Percentiles rank a stretch among this genome's conserved stretches.
phyloP scores from a whole-genome alignment of 1,140 invertebrate genomes.

The Sweltsa coloradensis region DNA sequence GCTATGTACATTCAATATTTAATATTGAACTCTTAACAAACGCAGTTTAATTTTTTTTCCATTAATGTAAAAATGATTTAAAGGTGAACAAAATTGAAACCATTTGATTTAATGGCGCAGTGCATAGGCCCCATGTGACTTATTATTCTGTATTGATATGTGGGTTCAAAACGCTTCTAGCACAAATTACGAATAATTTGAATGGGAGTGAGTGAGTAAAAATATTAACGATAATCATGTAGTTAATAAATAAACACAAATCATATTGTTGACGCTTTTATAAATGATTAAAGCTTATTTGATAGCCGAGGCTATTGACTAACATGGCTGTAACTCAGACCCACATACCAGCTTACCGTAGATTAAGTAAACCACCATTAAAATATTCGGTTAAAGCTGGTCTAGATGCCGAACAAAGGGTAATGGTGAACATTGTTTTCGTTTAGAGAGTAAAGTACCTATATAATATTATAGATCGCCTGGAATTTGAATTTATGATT shows the following conservation, averaged over 20 bases:
- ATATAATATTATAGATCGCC: slow-evolving; percentile 5
- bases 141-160: too few species aligned
- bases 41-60: too few species aligned
- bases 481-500: too few species aligned
- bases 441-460: slow-evolving; percentile 4
- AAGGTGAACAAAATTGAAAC: too few species aligned
- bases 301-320: neutral
- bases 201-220: too few species aligned
- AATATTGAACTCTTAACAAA: too few species aligned
- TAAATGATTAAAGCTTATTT: neutral
- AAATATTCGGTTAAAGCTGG: slow-evolving; percentile 9
- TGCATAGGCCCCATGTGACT: too few species aligned
- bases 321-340: neutral
- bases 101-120: too few species aligned
- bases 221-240: slow-evolving; percentile 6
- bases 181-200: too few species aligned
- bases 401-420: slow-evolving; percentile 8
- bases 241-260: slow-evolving; percentile 7
- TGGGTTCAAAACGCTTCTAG: too few species aligned
- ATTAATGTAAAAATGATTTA: too few species aligned
- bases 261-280: slow-evolving; percentile 8
- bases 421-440: slow-evolving; percentile 7
- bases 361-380: neutral
- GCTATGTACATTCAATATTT: too few species aligned
- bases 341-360: neutral